Conservation (phyloP, 2,888 invertebrate genomes). For the Acholoe squamosa region DNA sequence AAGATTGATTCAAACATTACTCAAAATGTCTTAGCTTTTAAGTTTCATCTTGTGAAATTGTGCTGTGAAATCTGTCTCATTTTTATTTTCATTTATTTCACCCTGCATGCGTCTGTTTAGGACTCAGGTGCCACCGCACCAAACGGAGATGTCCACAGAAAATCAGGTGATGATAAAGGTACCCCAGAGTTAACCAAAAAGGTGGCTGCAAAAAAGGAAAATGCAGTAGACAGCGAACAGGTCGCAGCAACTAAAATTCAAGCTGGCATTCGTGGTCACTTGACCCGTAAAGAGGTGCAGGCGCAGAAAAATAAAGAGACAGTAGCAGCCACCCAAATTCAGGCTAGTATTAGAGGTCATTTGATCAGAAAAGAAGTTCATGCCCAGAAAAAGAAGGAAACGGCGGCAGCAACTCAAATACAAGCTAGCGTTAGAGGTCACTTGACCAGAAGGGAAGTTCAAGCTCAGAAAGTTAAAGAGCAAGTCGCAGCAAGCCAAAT, state of each 20-base stretch:
- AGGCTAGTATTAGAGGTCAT: conserved; percentile 23
- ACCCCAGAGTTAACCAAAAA: background rate
- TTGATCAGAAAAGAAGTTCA: background rate
- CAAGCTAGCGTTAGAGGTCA: background rate
- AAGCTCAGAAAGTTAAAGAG: background rate
- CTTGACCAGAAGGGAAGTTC: background rate
- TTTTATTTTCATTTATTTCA: conserved; percentile 48
- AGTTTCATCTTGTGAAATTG: conserved; percentile 39
- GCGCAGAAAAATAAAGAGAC: background rate
- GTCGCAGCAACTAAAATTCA: conserved; percentile 2
- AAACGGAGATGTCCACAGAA: background rate
- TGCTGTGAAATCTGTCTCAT: conserved; percentile 41
- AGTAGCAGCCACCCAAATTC: conserved; percentile 14
- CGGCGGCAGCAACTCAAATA: background rate
- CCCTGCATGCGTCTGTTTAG: conserved; percentile 56
- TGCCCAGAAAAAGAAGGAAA: background rate
- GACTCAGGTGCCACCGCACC: conserved; percentile 13
- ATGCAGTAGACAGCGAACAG: background rate
- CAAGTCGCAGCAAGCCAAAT: background rate
- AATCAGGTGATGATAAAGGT: background rate
- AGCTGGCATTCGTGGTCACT: conserved; percentile 25
- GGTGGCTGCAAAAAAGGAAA: background rate
- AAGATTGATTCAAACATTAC: conserved; percentile 9
- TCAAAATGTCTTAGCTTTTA: conserved; percentile 10
- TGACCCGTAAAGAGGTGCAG: conserved; percentile 67